Base-by-base conservation (phyloP, 2,888 invertebrate species). In the Diaphora mendica region DNA sequence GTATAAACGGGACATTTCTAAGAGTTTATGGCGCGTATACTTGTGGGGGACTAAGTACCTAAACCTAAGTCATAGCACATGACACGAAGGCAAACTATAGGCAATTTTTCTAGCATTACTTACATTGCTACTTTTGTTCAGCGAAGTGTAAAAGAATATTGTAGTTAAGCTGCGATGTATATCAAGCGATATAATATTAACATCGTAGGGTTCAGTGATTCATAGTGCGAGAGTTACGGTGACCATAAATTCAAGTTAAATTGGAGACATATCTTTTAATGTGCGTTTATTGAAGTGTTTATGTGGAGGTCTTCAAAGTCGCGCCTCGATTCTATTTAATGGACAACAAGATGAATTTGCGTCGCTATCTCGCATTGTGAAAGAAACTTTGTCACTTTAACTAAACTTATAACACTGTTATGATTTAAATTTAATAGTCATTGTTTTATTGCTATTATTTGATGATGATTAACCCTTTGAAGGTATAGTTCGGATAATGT, bases 191-290 rank as follows among this genome's bases (percentile, higher is more conserved):
- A n/a, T 26, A 62, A 65, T 77, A 68, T 35, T 11, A 64, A 70
- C 71, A 74, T 1, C 3, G 4, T 71, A 78, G 74, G 77, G 79
- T 75, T 79, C 72, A 65, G 64, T 68, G 74, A 72, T 72, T 73
- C 78, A 80, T 84, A 83, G 87, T 87, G 81, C 78, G 87, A 86
- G 87, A 86, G 89, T 93, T 94, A 94, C 91, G 90, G 92, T 92
- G 89, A 88, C 90, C 88, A 93, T 94, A 94, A 94, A 94, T 94
- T 92, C 88, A 85, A 91, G 91, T 93, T 93, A 92, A 94, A 94
- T 94, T 93, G 91, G 89, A 92, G 93, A 93, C 93, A 91, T 93
- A 93, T 93, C 92, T 90, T 93, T 93, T 94, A 94, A 93, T 92
- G 91, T 91, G 87, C 87, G 86, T 91, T 94, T 93, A 94, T 94